Conservation (phyloP, 2,113 vertebrate genomes). For the Lanius collurio region DNA sequence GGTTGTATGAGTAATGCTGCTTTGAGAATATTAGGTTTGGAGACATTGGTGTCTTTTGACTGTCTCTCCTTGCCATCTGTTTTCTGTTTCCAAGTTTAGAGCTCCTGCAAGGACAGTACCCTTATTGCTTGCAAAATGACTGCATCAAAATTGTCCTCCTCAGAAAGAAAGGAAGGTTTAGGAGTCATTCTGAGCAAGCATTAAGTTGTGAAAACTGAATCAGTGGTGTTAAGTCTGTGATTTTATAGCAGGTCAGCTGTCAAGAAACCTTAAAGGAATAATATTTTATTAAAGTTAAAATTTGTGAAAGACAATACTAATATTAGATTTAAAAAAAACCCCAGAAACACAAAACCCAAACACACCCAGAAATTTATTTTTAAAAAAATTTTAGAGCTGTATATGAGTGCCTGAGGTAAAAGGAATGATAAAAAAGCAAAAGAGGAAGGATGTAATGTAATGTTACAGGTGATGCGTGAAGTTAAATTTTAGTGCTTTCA, state of each 20-base stretch:
- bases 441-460: not conserved
- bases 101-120: not conserved
- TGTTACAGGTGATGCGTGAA: not conserved
- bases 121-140: not conserved
- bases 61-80: slow-evolving; percentile 17
- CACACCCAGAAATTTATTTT: not conserved
- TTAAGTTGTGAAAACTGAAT: not conserved
- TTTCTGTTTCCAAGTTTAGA: slow-evolving; percentile 14
- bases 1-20: not conserved
- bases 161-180: not conserved
- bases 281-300: not conserved
- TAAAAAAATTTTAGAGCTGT: not conserved
- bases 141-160: not conserved
- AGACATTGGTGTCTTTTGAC: slow-evolving; percentile 23
- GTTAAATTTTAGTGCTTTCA: not conserved
- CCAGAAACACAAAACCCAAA: not conserved
- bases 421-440: not conserved
- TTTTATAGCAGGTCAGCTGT: not conserved
- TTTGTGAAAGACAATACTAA: not conserved
- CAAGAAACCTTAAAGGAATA: not conserved
- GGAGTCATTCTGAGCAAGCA: not conserved
- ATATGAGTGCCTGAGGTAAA: not conserved
- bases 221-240: not conserved
- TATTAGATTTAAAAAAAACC: not conserved
- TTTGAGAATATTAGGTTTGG: not conserved